A percentile compares a stretch with the other conserved stretches of the same genome.
Conservation (phyloP, 1,140 invertebrate species). For the Papilio dardanus region DNA sequence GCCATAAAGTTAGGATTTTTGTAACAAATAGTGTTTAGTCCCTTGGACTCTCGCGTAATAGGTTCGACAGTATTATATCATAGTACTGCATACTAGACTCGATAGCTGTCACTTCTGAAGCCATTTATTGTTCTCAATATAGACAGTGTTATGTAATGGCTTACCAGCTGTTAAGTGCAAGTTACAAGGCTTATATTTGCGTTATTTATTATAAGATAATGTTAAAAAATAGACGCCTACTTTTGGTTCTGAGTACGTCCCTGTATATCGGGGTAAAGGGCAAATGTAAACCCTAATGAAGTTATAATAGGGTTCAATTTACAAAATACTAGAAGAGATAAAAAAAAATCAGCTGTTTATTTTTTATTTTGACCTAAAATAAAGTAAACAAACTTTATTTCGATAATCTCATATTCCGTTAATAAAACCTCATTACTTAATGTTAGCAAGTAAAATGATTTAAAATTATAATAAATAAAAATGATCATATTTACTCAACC, state of each 20-base stretch:
- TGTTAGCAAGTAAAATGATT: no score
- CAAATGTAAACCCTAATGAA: neutral
- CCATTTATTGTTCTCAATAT: slow-evolving; percentile 26
- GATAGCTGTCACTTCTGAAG: slow-evolving; percentile 21
- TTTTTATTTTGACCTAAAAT: neutral
- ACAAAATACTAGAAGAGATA: neutral
- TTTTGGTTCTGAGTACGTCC: neutral
- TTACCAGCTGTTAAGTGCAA: neutral
- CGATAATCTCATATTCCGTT: no score
- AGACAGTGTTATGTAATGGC: neutral
- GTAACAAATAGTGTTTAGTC: neutral
- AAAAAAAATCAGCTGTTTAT: neutral
- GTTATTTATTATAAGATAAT: neutral
- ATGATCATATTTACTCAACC: no score
- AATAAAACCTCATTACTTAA: no score
- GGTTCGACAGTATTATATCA: neutral
- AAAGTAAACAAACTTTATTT: no score
- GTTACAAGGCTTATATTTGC: neutral
- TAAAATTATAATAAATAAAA: no score
- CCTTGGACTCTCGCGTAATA: no score
- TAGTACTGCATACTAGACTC: neutral
- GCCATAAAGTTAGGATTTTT: neutral
- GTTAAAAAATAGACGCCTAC: neutral
- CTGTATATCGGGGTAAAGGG: neutral
- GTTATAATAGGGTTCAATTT: neutral